A percentile compares a stretch with the other conserved stretches of the same genome.
Evolutionary conservation across 2,888 invertebrate genomes (phyloP).

Genomic region (Dorcus parallelipipedus): DNA sequence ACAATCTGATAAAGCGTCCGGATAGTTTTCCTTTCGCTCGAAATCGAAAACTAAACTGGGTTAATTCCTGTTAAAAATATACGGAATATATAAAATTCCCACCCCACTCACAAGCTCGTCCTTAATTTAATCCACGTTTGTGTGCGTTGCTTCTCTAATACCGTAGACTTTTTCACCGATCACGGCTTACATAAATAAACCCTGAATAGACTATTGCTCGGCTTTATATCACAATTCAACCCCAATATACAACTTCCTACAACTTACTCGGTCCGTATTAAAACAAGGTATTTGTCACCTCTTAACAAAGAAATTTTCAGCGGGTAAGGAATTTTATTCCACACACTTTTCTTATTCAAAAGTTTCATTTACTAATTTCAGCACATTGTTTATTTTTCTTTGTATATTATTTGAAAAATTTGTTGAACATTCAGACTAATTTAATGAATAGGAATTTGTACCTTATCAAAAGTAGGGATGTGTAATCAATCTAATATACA

Average conservation of each 20-base stretch:
- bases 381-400: too few species aligned
- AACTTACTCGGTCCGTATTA: neutral
- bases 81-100: constrained; percentile 16
- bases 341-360: too few species aligned
- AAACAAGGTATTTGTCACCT: neutral
- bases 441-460: too few species aligned
- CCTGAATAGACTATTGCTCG: neutral
- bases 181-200: neutral
- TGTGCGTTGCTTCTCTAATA: constrained; percentile 18
- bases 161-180: constrained; percentile 7
- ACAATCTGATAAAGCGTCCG: neutral
- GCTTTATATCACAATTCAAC: neutral
- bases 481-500: too few species aligned
- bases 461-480: too few species aligned
- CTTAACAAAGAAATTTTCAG: too few species aligned
- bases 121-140: constrained; percentile 18
- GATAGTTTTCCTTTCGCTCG: neutral
- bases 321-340: too few species aligned
- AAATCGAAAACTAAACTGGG: neutral
- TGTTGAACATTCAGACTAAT: too few species aligned
- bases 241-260: neutral
- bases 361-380: too few species aligned
- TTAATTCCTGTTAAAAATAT: neutral
- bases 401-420: too few species aligned
- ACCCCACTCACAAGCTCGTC: constrained; percentile 10